Percentiles rank a stretch among this genome's conserved stretches.
Conservation (phyloP, 2,888 invertebrate genomes). For the Petrophora chlorosata region DNA sequence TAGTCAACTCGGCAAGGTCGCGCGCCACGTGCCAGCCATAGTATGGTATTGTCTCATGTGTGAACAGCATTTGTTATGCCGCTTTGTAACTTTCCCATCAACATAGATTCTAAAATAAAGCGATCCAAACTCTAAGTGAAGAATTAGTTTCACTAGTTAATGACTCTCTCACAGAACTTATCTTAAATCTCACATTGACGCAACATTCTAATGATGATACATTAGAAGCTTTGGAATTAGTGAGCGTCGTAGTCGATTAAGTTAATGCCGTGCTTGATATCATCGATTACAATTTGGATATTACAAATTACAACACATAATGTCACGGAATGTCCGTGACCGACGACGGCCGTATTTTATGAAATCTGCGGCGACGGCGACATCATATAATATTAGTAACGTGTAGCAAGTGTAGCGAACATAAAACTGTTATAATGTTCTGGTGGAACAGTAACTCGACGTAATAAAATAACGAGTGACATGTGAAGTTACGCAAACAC, state of each 20-base stretch:
- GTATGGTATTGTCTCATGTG: conserved; percentile 53
- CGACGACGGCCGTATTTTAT: conserved; percentile 9
- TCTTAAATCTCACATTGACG: conserved; percentile 4
- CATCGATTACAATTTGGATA: conserved; percentile 10
- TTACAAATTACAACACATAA: conserved; percentile 4
- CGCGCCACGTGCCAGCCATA: conserved; percentile 59
- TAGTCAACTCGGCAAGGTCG: conserved; percentile 62
- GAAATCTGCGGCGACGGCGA: conserved; percentile 33
- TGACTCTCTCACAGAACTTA: conserved; percentile 13
- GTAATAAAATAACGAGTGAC: conserved; percentile 39
- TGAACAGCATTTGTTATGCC: conserved; percentile 40
- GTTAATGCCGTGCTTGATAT: conserved; percentile 12
- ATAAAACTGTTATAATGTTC: conserved; percentile 39
- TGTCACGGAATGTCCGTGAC: not conserved
- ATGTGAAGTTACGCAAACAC: conserved; percentile 48
- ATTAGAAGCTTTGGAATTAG: conserved; percentile 3
- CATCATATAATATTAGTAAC: conserved; percentile 33
- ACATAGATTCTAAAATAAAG: conserved; percentile 34
- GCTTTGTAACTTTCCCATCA: conserved; percentile 29
- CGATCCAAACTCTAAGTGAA: conserved; percentile 27
- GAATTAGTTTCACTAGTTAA: conserved; percentile 11
- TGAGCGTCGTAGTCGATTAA: conserved; percentile 14
- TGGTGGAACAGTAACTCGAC: conserved; percentile 38
- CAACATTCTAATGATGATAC: conserved; percentile 13
- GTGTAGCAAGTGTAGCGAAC: conserved; percentile 45